phyloP scores from a whole-genome alignment of 2,113 vertebrate species.

The Lanius collurio region DNA sequence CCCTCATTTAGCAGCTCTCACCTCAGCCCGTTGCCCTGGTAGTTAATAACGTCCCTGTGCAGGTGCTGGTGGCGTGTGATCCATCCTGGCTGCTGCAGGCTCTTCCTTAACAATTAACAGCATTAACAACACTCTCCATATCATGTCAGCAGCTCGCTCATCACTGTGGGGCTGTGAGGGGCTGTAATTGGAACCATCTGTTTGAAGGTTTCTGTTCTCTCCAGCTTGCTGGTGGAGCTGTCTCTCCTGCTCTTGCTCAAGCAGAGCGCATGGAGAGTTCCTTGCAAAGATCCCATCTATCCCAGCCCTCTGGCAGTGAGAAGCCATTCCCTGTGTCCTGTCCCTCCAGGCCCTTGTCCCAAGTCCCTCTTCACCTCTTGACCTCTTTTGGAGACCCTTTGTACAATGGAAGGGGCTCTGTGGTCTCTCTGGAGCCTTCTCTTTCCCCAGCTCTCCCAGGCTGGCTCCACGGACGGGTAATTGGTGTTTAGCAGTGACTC shows the following conservation, averaged over 20 bases:
- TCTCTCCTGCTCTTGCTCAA: background rate
- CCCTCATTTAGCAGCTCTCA: background rate
- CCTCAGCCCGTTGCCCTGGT: background rate
- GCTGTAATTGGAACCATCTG: background rate
- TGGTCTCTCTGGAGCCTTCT: background rate
- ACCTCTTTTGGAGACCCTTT: background rate
- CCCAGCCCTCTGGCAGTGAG: background rate
- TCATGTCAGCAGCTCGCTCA: background rate
- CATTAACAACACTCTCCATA: background rate
- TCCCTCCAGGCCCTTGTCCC: background rate
- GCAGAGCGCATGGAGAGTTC: background rate
- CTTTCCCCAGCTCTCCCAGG: background rate
- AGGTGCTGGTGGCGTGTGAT: background rate
- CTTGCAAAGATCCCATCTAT: accelerated
- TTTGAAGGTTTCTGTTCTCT: background rate
- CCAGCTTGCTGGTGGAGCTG: background rate
- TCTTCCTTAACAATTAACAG: background rate
- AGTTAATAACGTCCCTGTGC: background rate
- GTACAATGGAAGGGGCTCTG: background rate
- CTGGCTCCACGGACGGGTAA: accelerated
- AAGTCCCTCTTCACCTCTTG: accelerated
- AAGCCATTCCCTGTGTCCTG: background rate
- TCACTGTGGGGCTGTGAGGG: background rate
- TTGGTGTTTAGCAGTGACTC: background rate
- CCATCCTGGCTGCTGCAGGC: background rate